Percentiles rank a stretch among this genome's conserved stretches.
phyloP scores from a whole-genome alignment of 2,888 invertebrate species.

The Nasonia oneida region DNA sequence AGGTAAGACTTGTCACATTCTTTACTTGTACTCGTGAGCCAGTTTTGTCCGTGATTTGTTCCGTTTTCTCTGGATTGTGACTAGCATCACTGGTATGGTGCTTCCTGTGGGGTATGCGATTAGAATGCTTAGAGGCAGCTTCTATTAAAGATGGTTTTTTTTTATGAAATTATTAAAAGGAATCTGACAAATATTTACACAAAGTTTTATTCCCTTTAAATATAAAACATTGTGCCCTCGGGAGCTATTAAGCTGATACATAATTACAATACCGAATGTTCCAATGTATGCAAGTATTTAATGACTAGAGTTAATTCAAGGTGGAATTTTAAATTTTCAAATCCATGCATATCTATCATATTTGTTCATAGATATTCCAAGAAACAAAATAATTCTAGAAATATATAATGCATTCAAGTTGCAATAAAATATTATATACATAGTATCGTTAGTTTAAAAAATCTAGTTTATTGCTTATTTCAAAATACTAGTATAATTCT shows the following conservation, averaged over 20 bases:
- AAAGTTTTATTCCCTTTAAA: no score
- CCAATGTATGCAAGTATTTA: neutral
- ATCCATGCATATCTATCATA: no score
- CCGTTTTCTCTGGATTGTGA: neutral
- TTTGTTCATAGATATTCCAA: no score
- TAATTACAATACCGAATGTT: neutral
- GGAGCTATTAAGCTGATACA: neutral
- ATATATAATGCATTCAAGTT: no score
- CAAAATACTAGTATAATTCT: conserved; percentile 8
- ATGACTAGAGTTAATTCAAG: neutral
- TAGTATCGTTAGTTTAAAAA: neutral
- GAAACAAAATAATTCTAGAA: no score
- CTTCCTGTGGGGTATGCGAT: neutral
- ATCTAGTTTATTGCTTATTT: conserved; percentile 18
- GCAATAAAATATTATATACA: no score
- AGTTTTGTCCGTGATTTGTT: neutral
- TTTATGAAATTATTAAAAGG: neutral
- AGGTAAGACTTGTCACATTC: conserved; percentile 72
- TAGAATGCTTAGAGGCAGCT: neutral
- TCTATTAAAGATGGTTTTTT: neutral
- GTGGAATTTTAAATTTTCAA: neutral
- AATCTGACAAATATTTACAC: no score
- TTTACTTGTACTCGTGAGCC: neutral
- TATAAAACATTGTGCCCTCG: neutral
- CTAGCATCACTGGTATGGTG: neutral